Conservation (phyloP, 2,797 vertebrate genomes). For the Atherinosoma microstoma region DNA sequence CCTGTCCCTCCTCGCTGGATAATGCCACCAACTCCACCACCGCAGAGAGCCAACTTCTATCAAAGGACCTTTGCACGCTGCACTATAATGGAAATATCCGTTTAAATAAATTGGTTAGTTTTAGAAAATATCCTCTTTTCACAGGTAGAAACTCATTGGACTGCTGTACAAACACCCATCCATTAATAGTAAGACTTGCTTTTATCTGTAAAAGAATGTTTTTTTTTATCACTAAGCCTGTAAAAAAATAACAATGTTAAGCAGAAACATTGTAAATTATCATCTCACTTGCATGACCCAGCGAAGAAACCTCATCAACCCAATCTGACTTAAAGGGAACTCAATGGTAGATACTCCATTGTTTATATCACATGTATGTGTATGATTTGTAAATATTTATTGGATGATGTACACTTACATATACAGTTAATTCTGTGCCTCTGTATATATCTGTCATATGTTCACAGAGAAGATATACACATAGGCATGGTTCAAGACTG, state of each 20-base stretch:
- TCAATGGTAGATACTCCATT: constrained; percentile 43
- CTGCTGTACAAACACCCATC: constrained; percentile 14
- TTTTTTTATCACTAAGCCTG: constrained; percentile 51
- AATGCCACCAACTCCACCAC: constrained; percentile 74
- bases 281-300: constrained; percentile 44
- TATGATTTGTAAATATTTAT: constrained; percentile 76
- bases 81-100: constrained; percentile 84
- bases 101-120: constrained; percentile 60
- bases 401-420: constrained; percentile 71
- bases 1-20: constrained; percentile 78
- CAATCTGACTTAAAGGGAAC: constrained; percentile 67
- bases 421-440: constrained; percentile 74
- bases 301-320: constrained; percentile 56
- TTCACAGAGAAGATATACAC: constrained; percentile 77
- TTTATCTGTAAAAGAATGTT: constrained; percentile 54
- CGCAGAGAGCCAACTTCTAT: constrained; percentile 77
- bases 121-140: constrained; percentile 5
- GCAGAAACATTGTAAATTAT: constrained; percentile 29
- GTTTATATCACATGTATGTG: constrained; percentile 69
- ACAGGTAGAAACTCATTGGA: constrained; percentile 24
- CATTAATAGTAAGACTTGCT: constrained; percentile 28
- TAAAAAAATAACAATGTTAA: constrained; percentile 38
- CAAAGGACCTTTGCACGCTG: constrained; percentile 81
- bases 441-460: constrained; percentile 77
- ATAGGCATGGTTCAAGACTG: constrained; percentile 72